Evolutionary conservation across 2,888 invertebrate genomes (phyloP).

Genomic region (Nebria brevicollis): DNA sequence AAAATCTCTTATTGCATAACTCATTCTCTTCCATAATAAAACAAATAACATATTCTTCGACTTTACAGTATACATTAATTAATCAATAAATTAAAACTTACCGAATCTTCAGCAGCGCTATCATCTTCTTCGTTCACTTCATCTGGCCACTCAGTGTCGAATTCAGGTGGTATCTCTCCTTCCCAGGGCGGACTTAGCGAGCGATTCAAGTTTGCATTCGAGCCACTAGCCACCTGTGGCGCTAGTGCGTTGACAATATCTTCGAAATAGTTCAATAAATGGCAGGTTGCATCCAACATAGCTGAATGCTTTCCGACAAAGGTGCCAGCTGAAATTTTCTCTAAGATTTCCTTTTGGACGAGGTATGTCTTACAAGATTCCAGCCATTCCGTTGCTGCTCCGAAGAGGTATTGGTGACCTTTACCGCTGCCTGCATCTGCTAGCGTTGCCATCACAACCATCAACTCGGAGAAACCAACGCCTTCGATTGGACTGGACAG

Average conservation of each 20-base stretch:
- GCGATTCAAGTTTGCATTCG: conserved; percentile 62
- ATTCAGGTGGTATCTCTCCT: conserved; percentile 76
- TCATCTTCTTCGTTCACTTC: conserved; percentile 93
- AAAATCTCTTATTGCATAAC: no score
- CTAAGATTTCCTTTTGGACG: conserved; percentile 67
- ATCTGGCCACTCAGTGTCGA: conserved; percentile 87
- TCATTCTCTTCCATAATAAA: no score
- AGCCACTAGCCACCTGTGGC: conserved; percentile 55
- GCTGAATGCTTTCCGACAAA: conserved; percentile 63
- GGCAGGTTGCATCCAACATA: conserved; percentile 81
- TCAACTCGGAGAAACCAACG: conserved; percentile 80
- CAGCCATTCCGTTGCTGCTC: conserved; percentile 84
- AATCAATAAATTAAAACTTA: conserved; percentile 55
- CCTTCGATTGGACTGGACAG: conserved; percentile 73
- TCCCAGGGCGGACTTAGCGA: conserved; percentile 81
- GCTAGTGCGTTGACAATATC: conserved; percentile 74
- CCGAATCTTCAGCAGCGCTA: conserved; percentile 91
- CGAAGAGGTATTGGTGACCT: conserved; percentile 84
- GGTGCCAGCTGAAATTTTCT: conserved; percentile 66
- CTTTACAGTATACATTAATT: background rate
- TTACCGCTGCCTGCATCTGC: conserved; percentile 86
- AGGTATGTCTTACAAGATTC: conserved; percentile 74
- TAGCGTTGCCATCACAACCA: conserved; percentile 82
- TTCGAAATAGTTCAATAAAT: conserved; percentile 84
- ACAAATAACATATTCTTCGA: no score